Conservation (phyloP, 2,797 vertebrate genomes). For the Streptopelia turtur region DNA sequence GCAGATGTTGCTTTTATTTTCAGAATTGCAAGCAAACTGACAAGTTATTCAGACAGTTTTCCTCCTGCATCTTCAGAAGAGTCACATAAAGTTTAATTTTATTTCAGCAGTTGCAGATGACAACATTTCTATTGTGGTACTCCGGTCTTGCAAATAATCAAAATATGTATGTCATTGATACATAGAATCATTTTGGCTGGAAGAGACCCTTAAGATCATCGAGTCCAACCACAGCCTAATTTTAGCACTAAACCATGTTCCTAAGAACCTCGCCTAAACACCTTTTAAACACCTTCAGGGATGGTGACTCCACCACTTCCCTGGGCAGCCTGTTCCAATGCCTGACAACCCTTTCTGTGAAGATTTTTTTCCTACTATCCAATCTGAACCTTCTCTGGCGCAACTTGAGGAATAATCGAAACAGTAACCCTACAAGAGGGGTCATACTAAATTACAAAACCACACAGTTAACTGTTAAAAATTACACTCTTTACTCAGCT, state of each 20-base stretch:
- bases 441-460: not conserved
- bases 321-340: too few relatives aligned
- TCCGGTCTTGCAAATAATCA: not conserved
- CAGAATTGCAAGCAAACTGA: not conserved
- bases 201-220: too few relatives aligned
- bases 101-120: not conserved
- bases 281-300: too few relatives aligned
- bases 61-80: not conserved
- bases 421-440: not conserved
- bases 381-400: too few relatives aligned
- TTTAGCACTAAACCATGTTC: too few relatives aligned
- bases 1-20: not conserved
- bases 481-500: not conserved
- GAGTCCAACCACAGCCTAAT: too few relatives aligned
- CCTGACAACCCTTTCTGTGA: too few relatives aligned
- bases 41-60: not conserved
- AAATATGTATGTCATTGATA: not conserved
- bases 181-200: not conserved
- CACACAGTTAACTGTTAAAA: not conserved
- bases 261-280: too few relatives aligned
- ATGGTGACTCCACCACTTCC: too few relatives aligned
- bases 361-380: too few relatives aligned
- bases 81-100: not conserved
- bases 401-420: not conserved
- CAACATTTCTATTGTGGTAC: not conserved